Conservation (phyloP, 2,113 vertebrate species). For the Falco punctatus region DNA sequence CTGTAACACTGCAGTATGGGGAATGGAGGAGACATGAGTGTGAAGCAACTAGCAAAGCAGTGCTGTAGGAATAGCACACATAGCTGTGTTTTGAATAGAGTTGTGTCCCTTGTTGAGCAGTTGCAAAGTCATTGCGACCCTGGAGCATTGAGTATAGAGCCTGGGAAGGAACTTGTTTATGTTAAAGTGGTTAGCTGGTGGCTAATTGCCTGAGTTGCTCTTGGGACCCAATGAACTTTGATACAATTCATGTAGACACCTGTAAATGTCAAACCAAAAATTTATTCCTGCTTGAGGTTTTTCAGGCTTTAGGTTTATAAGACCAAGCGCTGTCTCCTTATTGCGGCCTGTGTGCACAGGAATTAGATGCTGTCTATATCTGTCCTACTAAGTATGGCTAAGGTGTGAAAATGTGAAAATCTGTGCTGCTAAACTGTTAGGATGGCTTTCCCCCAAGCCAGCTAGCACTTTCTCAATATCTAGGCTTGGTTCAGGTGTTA, state of each 20-base stretch:
- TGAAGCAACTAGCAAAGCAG: neutral
- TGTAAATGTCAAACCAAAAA: neutral
- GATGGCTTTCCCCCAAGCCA: neutral
- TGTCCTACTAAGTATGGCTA: neutral
- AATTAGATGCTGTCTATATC: neutral
- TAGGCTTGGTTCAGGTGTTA: neutral
- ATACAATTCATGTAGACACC: neutral
- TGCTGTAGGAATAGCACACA: neutral
- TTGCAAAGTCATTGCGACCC: neutral
- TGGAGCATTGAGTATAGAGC: neutral
- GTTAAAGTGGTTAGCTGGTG: neutral
- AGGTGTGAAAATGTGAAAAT: neutral
- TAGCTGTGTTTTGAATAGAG: fast-evolving
- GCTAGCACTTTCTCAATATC: neutral
- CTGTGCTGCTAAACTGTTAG: neutral
- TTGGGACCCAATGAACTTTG: neutral
- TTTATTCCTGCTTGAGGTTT: neutral
- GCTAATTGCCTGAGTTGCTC: neutral
- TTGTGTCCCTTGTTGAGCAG: neutral
- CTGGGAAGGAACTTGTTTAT: neutral
- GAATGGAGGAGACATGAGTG: neutral
- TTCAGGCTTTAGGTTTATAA: neutral
- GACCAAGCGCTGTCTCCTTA: neutral
- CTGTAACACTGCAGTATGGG: neutral
- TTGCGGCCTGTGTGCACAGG: fast-evolving